Conservation (phyloP, 2,797 vertebrate genomes). For the Liasis olivaceus region DNA sequence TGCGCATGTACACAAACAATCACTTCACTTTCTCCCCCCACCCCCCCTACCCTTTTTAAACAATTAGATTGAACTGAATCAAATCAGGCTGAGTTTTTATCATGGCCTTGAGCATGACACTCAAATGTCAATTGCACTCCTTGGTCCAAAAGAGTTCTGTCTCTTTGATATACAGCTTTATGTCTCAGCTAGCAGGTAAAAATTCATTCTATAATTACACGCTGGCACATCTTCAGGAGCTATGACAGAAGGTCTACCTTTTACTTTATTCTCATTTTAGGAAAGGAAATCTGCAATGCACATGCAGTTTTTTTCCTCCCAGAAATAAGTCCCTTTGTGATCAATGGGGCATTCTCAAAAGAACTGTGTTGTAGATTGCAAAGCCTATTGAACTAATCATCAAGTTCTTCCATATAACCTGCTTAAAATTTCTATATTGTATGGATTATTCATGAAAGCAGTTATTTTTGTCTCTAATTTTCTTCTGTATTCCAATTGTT, state of each 20-base stretch:
- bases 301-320: background rate
- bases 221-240: background rate
- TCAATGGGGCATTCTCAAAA: background rate
- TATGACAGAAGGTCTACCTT: background rate
- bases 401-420: background rate
- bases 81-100: background rate
- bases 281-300: background rate
- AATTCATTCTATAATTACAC: background rate
- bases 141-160: background rate
- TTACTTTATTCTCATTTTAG: background rate
- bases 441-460: conserved; percentile 24
- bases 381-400: background rate
- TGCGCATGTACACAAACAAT: background rate
- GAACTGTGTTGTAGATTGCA: background rate
- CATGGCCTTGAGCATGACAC: background rate
- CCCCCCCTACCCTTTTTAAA: background rate
- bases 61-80: background rate
- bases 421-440: conserved; percentile 1
- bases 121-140: background rate
- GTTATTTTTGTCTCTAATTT: conserved; percentile 41
- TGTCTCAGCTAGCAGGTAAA: background rate
- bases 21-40: background rate
- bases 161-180: background rate
- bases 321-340: background rate
- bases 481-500: conserved; percentile 41